A percentile compares a stretch with the other conserved stretches of the same genome.
Conservation (phyloP, 2,888 invertebrate genomes). For the Nemotelus pantherinus region DNA sequence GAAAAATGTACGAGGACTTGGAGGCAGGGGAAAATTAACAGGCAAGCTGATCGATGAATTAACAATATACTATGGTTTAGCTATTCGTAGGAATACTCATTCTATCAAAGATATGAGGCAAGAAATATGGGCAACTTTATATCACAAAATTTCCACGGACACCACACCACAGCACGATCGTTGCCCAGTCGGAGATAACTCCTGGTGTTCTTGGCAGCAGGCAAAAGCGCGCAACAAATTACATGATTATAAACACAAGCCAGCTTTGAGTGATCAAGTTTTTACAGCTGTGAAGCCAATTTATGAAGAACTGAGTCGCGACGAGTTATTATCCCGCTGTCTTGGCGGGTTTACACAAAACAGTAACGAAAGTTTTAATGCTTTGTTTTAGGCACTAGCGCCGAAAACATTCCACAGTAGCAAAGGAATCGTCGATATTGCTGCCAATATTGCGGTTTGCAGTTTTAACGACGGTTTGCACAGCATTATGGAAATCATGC, state of each 20-base stretch:
- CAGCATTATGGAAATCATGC: no score
- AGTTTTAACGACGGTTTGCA: not conserved
- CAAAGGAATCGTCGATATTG: conserved; percentile 4
- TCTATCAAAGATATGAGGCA: conserved; percentile 55
- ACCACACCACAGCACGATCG: conserved; percentile 56
- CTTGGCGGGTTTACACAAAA: conserved; percentile 23
- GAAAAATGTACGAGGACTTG: conserved; percentile 48
- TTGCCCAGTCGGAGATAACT: conserved; percentile 52
- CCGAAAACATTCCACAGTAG: not conserved
- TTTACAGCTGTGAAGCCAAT: conserved; percentile 49
- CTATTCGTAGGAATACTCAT: conserved; percentile 55
- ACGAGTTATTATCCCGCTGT: conserved; percentile 8
- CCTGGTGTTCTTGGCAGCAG: conserved; percentile 52
- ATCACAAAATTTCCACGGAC: conserved; percentile 56
- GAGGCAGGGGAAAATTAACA: conserved; percentile 50
- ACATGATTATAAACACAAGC: conserved; percentile 40
- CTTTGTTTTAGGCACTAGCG: not conserved
- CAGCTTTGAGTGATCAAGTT: conserved; percentile 44
- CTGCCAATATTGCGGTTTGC: not conserved
- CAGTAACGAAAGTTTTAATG: conserved; percentile 11
- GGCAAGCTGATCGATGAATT: conserved; percentile 56
- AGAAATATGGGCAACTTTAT: conserved; percentile 56
- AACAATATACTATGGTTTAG: conserved; percentile 56
- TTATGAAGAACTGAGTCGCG: conserved; percentile 48
- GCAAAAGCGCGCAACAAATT: conserved; percentile 42